A percentile compares a stretch with the other conserved stretches of the same genome.
Conservation (phyloP, 2,888 invertebrate species). For the Taphrorychus bicolor region DNA sequence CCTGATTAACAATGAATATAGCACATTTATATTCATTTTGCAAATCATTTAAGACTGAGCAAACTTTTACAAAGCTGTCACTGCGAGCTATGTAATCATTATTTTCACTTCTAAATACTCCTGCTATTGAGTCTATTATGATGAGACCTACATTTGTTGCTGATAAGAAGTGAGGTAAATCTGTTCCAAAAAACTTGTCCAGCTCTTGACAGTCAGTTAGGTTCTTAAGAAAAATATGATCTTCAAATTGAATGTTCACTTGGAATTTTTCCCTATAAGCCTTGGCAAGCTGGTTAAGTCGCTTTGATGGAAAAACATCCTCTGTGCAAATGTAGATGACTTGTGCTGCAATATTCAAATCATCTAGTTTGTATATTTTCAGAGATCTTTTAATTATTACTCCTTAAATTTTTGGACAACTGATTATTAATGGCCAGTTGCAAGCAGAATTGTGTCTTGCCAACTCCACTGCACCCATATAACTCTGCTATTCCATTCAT, state of each 20-base stretch:
- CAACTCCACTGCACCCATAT: slow-evolving; percentile 80
- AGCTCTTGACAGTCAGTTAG: slow-evolving; percentile 66
- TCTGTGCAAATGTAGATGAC: slow-evolving; percentile 81
- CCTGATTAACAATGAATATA: slow-evolving; percentile 77
- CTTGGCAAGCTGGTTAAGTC: slow-evolving; percentile 66
- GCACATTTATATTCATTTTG: slow-evolving; percentile 64
- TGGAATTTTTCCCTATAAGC: slow-evolving; percentile 51
- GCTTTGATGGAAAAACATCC: slow-evolving; percentile 74
- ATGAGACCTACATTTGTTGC: slow-evolving; percentile 63
- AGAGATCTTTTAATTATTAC: slow-evolving; percentile 48
- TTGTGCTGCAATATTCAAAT: slow-evolving; percentile 38
- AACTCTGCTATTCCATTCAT: slow-evolving; percentile 77
- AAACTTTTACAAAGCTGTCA: slow-evolving; percentile 65
- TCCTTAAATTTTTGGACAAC: slow-evolving; percentile 62
- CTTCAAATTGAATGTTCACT: slow-evolving; percentile 59
- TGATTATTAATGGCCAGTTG: slow-evolving; percentile 74
- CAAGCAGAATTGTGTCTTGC: slow-evolving; percentile 82
- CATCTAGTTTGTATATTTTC: background rate
- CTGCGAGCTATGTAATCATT: slow-evolving; percentile 63
- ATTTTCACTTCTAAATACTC: slow-evolving; percentile 68
- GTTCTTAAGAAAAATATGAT: slow-evolving; percentile 73
- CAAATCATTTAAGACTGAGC: slow-evolving; percentile 64
- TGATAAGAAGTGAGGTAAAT: slow-evolving; percentile 64
- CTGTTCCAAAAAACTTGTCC: slow-evolving; percentile 62
- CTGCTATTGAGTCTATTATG: slow-evolving; percentile 78